These are phyloP conservation scores for Torymus aiolomorphi DNA, from an alignment of 2,888 invertebrate species.

Conservation along the genomic window DNA sequence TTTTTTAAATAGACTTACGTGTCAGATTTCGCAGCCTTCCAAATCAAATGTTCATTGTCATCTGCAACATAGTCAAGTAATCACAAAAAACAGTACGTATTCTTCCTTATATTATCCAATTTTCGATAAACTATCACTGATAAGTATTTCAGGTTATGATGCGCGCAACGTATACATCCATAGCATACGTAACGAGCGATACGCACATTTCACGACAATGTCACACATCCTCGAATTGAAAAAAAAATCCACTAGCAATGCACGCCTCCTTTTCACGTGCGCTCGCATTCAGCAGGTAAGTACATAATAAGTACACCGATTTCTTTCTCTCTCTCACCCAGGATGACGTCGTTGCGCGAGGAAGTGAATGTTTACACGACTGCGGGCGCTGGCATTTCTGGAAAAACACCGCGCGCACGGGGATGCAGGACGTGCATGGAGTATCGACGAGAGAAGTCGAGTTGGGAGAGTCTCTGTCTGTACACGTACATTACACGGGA, in stretches of 20 bases:
- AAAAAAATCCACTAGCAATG: too few relatives aligned
- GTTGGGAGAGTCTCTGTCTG: background rate
- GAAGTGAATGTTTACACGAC: constrained; percentile 7
- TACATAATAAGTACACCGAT: too few relatives aligned
- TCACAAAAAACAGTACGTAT: too few relatives aligned
- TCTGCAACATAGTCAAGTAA: too few relatives aligned
- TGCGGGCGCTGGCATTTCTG: constrained; percentile 28
- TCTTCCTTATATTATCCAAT: background rate
- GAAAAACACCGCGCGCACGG: constrained; percentile 29
- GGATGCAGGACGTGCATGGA: constrained; percentile 24
- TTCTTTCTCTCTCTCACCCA: background rate
- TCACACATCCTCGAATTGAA: constrained; percentile 3
- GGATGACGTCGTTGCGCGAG: background rate
- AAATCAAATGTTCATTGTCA: too few relatives aligned
- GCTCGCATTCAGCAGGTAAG: too few relatives aligned
- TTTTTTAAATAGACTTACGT: constrained; percentile 20
- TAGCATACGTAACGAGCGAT: background rate
- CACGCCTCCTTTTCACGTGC: too few relatives aligned
- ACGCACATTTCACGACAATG: constrained; percentile 13
- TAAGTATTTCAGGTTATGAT: constrained; percentile 28
- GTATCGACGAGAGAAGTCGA: constrained; percentile 2
- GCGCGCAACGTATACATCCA: constrained; percentile 15
- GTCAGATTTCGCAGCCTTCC: too few relatives aligned
- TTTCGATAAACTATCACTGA: background rate
- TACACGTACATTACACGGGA: constrained; percentile 5